phyloP scores from a whole-genome alignment of 2,888 invertebrate genomes.

The Lochmaea capreae region DNA sequence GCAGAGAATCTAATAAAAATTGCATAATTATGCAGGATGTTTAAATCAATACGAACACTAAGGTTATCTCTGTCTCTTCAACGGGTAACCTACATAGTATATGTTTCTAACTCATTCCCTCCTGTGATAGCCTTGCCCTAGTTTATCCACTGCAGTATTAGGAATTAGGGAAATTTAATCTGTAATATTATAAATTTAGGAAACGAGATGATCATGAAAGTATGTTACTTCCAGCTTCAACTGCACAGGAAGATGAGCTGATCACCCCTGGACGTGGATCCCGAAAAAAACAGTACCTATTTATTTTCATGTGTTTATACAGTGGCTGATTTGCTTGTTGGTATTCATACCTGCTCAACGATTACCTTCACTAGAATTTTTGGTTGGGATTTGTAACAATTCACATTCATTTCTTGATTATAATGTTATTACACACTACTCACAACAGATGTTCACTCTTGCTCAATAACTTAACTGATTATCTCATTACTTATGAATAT shows the following conservation, averaged over 20 bases:
- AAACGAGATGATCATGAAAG: constrained; percentile 63
- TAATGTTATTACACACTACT: not conserved
- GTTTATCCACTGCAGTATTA: constrained; percentile 63
- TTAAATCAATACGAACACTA: constrained; percentile 64
- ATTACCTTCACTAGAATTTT: constrained; percentile 67
- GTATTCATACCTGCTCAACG: constrained; percentile 65
- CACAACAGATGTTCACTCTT: constrained; percentile 31
- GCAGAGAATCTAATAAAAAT: constrained; percentile 52
- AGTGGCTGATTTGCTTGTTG: constrained; percentile 67
- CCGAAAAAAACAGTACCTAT: constrained; percentile 67
- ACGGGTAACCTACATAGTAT: constrained; percentile 56
- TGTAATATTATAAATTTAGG: constrained; percentile 59
- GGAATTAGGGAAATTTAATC: constrained; percentile 48
- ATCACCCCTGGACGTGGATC: constrained; percentile 56
- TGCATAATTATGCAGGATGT: constrained; percentile 64
- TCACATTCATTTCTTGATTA: constrained; percentile 50
- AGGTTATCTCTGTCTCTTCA: constrained; percentile 62
- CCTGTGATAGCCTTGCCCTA: constrained; percentile 65
- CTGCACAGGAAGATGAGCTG: constrained; percentile 59
- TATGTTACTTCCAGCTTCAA: constrained; percentile 66
- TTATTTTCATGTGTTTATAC: constrained; percentile 67
- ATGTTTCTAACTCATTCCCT: constrained; percentile 61
- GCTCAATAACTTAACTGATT: not conserved
- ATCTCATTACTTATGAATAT: not conserved
- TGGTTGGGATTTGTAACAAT: constrained; percentile 64